Base-by-base conservation (phyloP, 2,888 invertebrate species). In the Zaprionus bogoriensis region DNA sequence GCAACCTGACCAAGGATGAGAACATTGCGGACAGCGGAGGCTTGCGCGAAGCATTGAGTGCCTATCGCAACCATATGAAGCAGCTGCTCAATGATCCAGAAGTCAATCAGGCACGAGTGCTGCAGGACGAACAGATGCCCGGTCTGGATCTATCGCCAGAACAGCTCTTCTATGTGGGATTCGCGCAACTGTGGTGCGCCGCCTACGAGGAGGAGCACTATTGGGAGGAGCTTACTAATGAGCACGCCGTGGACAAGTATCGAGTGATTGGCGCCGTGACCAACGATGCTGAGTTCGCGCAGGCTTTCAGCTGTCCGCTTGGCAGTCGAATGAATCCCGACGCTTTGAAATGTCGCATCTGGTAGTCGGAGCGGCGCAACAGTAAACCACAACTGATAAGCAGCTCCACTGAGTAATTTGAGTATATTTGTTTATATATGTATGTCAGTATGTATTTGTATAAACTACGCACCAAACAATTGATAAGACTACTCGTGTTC, bases 11-110 rank as follows among this genome's bases (percentile, higher is more conserved):
- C 0, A 81, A 77, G 59, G 85, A 89, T 47, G 90, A 90, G 48
- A 90, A 89, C 41, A 89, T 90, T 12, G 90, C 90, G 0, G 90
- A 90, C 32, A 77, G 78, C 41, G 90, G 90, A 1, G 90, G 90
- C 0, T 46, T 90, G 25, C 73, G 77, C 0, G 75, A 80, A 44
- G 74, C 90, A 0, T 51, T 89, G 2, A 59, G 50, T 9, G 87
- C 90, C 0, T 90, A 90, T 69, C 74, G 85, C 0, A 74, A 51
- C n/a, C 68, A 84, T 19, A 72, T 80, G 30, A 89, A 90, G 27
- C 63, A 76, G 10, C 41, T 32, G 27, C 9, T 27, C 4, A 50
- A 30, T 0, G 48, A 27, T 0, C 66, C 46, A 0, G 60, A 51
- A 2, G 30, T 53, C 0, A 48, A 65, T 7, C 51, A 52, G 2